Percentiles rank a stretch among this genome's conserved stretches.
These are phyloP conservation scores for Myathropa florea DNA, from an alignment of 2,888 invertebrate genomes.

Conservation along the genomic window DNA sequence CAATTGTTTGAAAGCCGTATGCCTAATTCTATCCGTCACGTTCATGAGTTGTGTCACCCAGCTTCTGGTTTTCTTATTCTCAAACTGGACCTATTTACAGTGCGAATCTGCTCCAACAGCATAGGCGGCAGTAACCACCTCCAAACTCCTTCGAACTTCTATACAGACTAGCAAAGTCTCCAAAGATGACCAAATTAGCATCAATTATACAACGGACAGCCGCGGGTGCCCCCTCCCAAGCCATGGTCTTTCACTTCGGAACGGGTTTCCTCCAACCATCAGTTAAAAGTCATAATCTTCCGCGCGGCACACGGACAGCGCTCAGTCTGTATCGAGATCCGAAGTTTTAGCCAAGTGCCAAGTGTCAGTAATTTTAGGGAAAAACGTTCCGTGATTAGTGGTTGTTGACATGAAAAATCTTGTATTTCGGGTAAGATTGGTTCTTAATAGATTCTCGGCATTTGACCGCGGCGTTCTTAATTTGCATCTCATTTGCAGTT, in stretches of 20 bases:
- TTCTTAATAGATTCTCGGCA: constrained; percentile 2
- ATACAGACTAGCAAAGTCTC: not conserved
- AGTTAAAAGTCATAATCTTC: not conserved
- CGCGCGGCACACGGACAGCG: not conserved
- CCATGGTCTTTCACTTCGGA: constrained; percentile 14
- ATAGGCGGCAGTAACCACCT: not conserved
- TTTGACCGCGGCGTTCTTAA: not conserved
- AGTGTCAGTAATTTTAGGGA: not conserved
- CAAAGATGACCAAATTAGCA: constrained; percentile 14
- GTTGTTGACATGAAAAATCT: constrained; percentile 1
- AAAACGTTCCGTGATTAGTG: not conserved
- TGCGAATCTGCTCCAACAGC: not conserved
- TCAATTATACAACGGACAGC: not conserved
- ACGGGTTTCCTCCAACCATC: constrained; percentile 30
- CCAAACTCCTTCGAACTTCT: not conserved
- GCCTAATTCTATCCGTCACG: not conserved
- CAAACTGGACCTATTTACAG: not conserved
- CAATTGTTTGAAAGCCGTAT: not conserved
- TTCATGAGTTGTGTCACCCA: not conserved
- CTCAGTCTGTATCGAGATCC: constrained; percentile 34
- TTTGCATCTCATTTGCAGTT: constrained; percentile 27
- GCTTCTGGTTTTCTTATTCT: not conserved
- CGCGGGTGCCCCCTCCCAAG: constrained; percentile 6
- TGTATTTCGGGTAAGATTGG: constrained; percentile 45
- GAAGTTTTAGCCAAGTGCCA: constrained; percentile 3